A percentile compares a stretch with the other conserved stretches of the same genome.
Conservation (phyloP, 2,113 vertebrate species). For the Phycodurus eques region DNA sequence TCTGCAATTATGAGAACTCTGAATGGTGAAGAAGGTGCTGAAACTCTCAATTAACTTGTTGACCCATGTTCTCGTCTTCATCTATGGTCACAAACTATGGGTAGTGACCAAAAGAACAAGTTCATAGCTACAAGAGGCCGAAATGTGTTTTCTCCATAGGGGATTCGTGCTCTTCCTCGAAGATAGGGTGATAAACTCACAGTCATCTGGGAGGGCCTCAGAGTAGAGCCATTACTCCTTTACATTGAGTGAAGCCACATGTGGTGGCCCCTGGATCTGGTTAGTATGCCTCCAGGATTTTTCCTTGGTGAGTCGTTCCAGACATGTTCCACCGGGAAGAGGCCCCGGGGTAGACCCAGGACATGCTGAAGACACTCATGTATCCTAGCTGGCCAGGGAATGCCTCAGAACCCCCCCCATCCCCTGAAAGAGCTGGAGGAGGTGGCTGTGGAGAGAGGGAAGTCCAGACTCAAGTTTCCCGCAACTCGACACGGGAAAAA, state of each 20-base stretch:
- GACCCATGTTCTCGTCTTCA: too few species aligned
- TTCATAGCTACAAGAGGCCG: background rate
- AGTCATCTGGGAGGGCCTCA: background rate
- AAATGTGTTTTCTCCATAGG: background rate
- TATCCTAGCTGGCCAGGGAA: background rate
- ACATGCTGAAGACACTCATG: too few species aligned
- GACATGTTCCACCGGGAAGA: background rate
- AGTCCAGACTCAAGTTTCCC: background rate
- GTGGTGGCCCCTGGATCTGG: background rate
- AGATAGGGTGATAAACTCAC: background rate
- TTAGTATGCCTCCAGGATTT: too few species aligned
- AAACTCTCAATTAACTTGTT: too few species aligned
- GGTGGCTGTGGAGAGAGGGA: background rate
- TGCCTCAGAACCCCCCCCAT: background rate
- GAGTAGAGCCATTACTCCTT: background rate
- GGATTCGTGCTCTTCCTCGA: background rate
- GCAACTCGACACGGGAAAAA: background rate
- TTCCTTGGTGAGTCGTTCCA: background rate
- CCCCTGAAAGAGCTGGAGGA: background rate
- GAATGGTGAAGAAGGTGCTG: too few species aligned
- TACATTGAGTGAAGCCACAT: background rate
- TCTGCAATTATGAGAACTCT: too few species aligned
- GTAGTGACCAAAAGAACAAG: background rate
- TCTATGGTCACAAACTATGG: conserved; percentile 2
- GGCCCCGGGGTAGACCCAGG: too few species aligned